phyloP scores from a whole-genome alignment of 1,140 invertebrate genomes.

The Phymorhynchus buccinoides region DNA sequence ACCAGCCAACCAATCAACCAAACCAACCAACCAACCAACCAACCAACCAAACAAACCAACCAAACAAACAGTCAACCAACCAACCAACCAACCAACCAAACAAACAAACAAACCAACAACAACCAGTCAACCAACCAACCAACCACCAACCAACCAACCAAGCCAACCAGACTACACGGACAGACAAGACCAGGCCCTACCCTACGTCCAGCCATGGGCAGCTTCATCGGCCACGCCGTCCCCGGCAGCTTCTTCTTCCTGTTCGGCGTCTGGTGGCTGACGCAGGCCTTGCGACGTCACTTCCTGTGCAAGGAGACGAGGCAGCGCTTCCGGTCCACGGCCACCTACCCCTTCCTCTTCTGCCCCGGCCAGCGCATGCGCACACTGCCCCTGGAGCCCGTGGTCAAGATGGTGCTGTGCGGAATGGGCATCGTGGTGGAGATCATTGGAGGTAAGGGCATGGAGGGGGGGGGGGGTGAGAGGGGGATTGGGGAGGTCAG shows the following conservation, averaged over 20 bases:
- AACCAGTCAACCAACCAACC: no score
- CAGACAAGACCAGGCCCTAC: no score
- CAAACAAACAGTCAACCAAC: no score
- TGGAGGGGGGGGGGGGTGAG: not conserved
- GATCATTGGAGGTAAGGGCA: slow-evolving; percentile 32
- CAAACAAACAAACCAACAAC: no score
- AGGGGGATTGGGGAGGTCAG: not conserved
- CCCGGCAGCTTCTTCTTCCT: slow-evolving; percentile 75
- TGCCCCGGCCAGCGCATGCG: slow-evolving; percentile 57
- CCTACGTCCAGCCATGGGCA: slow-evolving; percentile 67
- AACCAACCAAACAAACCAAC: no score
- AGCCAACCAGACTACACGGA: no score
- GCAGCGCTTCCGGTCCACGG: slow-evolving; percentile 63
- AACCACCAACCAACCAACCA: no score
- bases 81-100: no score
- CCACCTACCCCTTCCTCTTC: slow-evolving; percentile 66
- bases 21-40: no score
- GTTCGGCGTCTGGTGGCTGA: slow-evolving; percentile 74
- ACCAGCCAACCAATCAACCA: no score
- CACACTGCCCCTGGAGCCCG: slow-evolving; percentile 64
- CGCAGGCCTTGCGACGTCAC: slow-evolving; percentile 69
- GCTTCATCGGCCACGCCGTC: slow-evolving; percentile 73
- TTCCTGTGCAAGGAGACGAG: slow-evolving; percentile 56
- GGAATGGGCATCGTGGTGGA: slow-evolving; percentile 70
- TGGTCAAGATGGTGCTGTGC: slow-evolving; percentile 70